Evolutionary conservation across 2,113 vertebrate genomes (phyloP), one percentile per base, ranked within the genome.

Genomic region (Passer montanus): DNA sequence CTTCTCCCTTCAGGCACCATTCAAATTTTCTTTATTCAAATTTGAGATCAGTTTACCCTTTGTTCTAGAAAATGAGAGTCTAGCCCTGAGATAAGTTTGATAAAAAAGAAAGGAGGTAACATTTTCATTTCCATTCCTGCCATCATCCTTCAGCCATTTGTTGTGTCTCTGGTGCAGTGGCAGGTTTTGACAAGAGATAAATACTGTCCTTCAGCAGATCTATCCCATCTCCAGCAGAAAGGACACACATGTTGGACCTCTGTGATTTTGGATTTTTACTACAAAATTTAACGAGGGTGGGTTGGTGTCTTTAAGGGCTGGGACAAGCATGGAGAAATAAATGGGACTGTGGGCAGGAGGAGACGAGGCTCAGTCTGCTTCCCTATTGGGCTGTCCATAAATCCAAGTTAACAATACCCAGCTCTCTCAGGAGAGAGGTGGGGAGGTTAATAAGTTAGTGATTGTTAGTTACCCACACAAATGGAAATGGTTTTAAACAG

Each of bases 1-100:
- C 79, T 91, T 80, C 67, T 87, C 43, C 90, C 82, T 95, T 91
- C 70, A 85, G 87, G 91, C 92, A 66, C 23, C 74, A 95, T 97
- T 97, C 96, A 97, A 84, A 97, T 96, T 84, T 90, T 77, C 66
- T 94, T 55, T 96, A 97, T 96, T 94, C 95, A 97, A 97, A 97
- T 97, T 37, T 60, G 52, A 58, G 59, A 77, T 94, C 72, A 95
- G 39, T n/a, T 89, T 86, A 84, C 75, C 33, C 82, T 96, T 97
- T 96, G 95, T 95, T 95, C 86, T 79, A 81, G 60, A n/a, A 69
- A 81, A 92, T 67, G 55, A 49, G 72, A 94, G 72, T 77, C 79
- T 70, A 84, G 53, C 56, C 76, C 80, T 87, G 16, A 53, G 47
- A 67, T 89, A 91, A 78, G 17, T 67, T 49, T 63, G 84, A 91